These are phyloP conservation scores for Laticauda laticaudata DNA, from an alignment of 2,113 vertebrate species.

Conservation along the genomic window DNA sequence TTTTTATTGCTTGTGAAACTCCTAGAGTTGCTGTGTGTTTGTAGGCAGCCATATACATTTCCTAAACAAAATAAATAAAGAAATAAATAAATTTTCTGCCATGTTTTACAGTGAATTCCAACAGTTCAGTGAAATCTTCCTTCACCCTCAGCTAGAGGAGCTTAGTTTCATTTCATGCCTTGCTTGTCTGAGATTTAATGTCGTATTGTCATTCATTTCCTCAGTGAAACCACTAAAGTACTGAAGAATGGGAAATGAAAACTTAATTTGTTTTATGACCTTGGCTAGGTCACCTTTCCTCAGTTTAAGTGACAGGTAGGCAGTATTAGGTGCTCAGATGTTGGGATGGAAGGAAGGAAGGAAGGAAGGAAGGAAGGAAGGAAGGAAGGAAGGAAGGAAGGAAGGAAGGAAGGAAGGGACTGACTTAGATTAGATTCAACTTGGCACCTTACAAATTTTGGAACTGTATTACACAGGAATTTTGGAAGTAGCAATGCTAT, in stretches of 20 bases:
- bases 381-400: not conserved
- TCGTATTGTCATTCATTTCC: conserved; percentile 2
- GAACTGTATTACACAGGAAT: not conserved
- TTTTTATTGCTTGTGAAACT: not conserved
- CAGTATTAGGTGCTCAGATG: not conserved
- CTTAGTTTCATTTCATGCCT: not conserved
- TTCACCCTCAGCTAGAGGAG: not conserved
- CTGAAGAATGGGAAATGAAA: not conserved
- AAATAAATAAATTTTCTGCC: not conserved
- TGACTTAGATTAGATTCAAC: not conserved
- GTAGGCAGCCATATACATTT: not conserved
- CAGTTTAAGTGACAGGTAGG: not conserved
- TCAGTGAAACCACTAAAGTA: not conserved
- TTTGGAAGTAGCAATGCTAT: not conserved
- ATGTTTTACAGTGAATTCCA: not conserved
- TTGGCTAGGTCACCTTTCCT: not conserved
- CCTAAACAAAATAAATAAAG: not conserved
- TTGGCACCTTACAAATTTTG: not conserved
- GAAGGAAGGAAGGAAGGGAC: not conserved
- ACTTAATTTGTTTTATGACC: not conserved
- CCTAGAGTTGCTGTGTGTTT: not conserved
- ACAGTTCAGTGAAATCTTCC: not conserved
- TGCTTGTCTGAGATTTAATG: conserved; percentile 14
- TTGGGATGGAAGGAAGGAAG: not conserved
- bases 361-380: not conserved